Base-by-base conservation (phyloP, 2,113 vertebrate genomes). In the Xiphorhynchus elegans region DNA sequence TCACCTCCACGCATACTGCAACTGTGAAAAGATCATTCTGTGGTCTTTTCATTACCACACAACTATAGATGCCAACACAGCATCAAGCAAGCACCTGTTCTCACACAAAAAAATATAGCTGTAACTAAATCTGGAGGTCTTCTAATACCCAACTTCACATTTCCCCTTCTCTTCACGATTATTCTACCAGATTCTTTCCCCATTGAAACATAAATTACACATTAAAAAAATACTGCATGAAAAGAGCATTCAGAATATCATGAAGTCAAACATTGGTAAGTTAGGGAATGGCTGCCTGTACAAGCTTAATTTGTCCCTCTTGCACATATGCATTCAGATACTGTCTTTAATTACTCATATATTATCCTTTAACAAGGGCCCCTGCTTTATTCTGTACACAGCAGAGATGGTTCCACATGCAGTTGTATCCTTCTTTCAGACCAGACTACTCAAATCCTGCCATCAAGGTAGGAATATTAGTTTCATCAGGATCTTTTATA, bases 271-370 rank as follows among this genome's bases (percentile, higher is more conserved):
- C 26, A 29, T 50, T 63, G 9, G 0, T 33, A 70, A 59, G 14
- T 60, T 67, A 84, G 39, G 26, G 66, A 89, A 90, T 17, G 16
- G 39, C 28, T 89, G 64, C 39, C 63, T 59, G 6, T 50, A 88
- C 25, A 85, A 90, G 62, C 31, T 73, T 79, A 69, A 88, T 92
- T 69, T 67, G 33, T 95, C 67, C 82, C 50, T 84, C 76, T 67
- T 74, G 88, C 64, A 86, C 12, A 49, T 11, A 70, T 6, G 7
- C 12, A 42, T 73, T 88, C 11, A 5, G 46, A 80, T 64, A 75
- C 11, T 50, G n/a, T 86, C 88, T 83, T 94, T 93, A 85, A 95
- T 64, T 66, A 72, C 11, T 83, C 25, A 66, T 76, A 42, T 23
- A 33, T 64, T 53, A 85, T 13, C 17, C 28, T 76, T 62, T 66